Evolutionary conservation across 2,113 vertebrate species (phyloP).

Genomic region (Oreochromis tanganicae): DNA sequence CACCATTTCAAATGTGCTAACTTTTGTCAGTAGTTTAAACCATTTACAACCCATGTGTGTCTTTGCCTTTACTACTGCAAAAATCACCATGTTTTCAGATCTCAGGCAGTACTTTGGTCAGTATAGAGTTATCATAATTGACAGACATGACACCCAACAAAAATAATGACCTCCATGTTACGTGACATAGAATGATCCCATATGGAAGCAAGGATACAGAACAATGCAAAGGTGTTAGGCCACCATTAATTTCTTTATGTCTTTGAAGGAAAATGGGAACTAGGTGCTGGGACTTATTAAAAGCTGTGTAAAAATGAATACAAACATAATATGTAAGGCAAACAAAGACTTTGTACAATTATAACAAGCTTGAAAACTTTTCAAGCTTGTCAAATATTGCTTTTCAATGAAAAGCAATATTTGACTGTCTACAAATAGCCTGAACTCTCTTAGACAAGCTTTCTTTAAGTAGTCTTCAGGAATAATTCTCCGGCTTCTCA

Average conservation of each 20-base stretch:
- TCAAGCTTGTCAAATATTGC: no score
- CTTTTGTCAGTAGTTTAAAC: rapidly evolving
- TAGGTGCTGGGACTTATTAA: not conserved
- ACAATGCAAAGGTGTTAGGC: rapidly evolving
- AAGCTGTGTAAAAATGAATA: not conserved
- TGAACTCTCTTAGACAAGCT: not conserved
- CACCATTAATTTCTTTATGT: not conserved
- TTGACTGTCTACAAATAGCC: not conserved
- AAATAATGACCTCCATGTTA: not conserved
- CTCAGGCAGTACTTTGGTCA: not conserved
- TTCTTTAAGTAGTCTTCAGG: not conserved
- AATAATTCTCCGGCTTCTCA: not conserved
- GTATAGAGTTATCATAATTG: not conserved
- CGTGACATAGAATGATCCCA: not conserved
- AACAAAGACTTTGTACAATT: not conserved
- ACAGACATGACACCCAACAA: not conserved
- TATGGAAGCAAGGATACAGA: not conserved
- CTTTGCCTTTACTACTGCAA: not conserved
- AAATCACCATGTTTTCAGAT: not conserved
- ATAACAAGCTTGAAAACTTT: not conserved
- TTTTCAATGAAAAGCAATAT: not conserved
- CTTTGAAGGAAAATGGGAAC: not conserved
- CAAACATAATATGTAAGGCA: not conserved
- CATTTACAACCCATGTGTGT: not conserved
- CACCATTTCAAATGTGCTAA: not conserved